phyloP scores from a whole-genome alignment of 92 coral and sea anemone genomes.

The Epizoanthus rinbou region DNA sequence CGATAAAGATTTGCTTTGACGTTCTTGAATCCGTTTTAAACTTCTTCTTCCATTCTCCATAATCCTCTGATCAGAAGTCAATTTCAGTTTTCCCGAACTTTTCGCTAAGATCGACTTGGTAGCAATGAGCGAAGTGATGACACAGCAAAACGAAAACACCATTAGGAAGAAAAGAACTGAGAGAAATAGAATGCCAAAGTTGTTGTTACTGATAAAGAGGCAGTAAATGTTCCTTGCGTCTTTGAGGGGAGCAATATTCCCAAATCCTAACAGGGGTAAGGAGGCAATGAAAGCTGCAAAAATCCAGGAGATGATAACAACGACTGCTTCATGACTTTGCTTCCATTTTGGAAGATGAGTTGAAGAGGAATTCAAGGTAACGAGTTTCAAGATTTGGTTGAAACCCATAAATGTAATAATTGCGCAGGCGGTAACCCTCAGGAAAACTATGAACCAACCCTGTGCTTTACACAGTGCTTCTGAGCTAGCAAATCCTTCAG shows the following conservation, averaged over 20 bases:
- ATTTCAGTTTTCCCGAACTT: not conserved
- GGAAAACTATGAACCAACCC: conserved; percentile 66
- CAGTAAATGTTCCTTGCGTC: conserved; percentile 64
- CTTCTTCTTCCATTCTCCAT: conserved; percentile 20
- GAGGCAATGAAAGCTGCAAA: conserved; percentile 69
- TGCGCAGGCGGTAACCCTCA: conserved; percentile 50
- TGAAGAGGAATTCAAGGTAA: not conserved
- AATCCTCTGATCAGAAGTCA: not conserved
- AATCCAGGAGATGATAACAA: conserved; percentile 56
- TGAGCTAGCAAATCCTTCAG: conserved; percentile 25
- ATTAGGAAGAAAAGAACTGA: conserved; percentile 47
- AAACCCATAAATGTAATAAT: conserved; percentile 56
- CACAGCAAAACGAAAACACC: conserved; percentile 40
- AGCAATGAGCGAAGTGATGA: conserved; percentile 36
- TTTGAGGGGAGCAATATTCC: conserved; percentile 42
- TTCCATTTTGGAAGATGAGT: conserved; percentile 59
- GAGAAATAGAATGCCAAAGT: conserved; percentile 56
- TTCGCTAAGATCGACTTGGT: not conserved
- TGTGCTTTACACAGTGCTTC: conserved; percentile 63
- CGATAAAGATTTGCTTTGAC: conserved; percentile 35
- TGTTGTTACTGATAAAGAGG: conserved; percentile 36
- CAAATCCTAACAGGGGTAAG: conserved; percentile 63
- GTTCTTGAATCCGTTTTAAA: conserved; percentile 28
- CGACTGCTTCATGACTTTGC: conserved; percentile 37
- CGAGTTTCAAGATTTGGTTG: conserved; percentile 52